Percentiles rank a stretch among this genome's conserved stretches.
phyloP scores from a whole-genome alignment of 2,888 invertebrate species.

The Anticlea derivata region DNA sequence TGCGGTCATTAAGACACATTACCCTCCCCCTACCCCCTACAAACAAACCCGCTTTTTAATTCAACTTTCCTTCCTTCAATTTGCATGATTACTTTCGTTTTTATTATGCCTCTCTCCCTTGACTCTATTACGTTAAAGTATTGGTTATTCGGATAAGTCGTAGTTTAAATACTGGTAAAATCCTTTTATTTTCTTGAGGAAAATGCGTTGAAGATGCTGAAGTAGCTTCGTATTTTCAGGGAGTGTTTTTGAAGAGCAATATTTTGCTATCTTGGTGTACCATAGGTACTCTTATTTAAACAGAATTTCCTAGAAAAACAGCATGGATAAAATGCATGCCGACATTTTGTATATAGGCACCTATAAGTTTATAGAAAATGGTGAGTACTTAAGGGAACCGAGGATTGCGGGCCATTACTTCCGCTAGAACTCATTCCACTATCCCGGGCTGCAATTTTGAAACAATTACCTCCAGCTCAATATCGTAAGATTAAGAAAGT shows the following conservation, averaged over 20 bases:
- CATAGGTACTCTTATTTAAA: neutral
- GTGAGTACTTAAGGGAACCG: constrained; percentile 29
- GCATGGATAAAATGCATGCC: neutral
- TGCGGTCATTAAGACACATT: constrained; percentile 83
- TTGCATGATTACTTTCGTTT: constrained; percentile 84
- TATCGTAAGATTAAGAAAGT: constrained; percentile 83
- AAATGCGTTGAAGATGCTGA: constrained; percentile 29
- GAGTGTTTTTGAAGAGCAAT: constrained; percentile 17
- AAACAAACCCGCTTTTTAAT: constrained; percentile 77
- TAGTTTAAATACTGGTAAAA: constrained; percentile 39
- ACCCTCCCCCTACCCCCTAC: constrained; percentile 49
- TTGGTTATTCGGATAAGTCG: constrained; percentile 54
- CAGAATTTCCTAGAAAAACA: neutral
- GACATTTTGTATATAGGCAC: neutral
- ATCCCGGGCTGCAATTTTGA: constrained; percentile 74
- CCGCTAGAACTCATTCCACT: constrained; percentile 40
- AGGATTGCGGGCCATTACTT: constrained; percentile 37
- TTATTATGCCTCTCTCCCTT: constrained; percentile 71
- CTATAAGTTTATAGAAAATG: constrained; percentile 1
- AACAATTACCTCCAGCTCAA: constrained; percentile 82
- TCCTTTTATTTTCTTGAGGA: constrained; percentile 34
- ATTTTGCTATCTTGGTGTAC: neutral
- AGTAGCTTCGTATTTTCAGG: constrained; percentile 18
- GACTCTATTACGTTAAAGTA: constrained; percentile 57
- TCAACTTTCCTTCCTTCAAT: constrained; percentile 80